A percentile compares a stretch with the other conserved stretches of the same genome.
These are phyloP conservation scores for Alsophila aescularia DNA, from an alignment of 2,888 invertebrate species.

Conservation along the genomic window DNA sequence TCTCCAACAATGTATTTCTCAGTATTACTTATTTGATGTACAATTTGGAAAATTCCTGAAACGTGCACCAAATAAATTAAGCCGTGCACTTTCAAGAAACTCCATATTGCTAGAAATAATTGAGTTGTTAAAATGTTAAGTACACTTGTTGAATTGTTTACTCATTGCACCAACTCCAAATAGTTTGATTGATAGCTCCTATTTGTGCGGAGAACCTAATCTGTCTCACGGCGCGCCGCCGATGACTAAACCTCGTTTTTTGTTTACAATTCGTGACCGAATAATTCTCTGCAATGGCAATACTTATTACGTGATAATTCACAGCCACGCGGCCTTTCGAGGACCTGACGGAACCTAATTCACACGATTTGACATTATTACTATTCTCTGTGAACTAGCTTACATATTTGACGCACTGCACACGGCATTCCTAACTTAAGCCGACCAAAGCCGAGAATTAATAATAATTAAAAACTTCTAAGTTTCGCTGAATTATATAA, in stretches of 20 bases:
- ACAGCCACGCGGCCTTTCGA: slow-evolving; percentile 39
- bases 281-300: slow-evolving; percentile 34
- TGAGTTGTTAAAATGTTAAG: no score
- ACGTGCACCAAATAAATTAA: no score
- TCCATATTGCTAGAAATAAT: no score
- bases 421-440: not conserved
- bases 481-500: slow-evolving; percentile 16
- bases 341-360: slow-evolving; percentile 40
- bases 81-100: no score
- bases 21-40: no score
- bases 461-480: slow-evolving; percentile 4
- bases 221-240: slow-evolving; percentile 24
- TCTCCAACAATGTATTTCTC: no score
- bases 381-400: slow-evolving; percentile 17
- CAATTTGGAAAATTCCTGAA: no score
- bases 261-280: slow-evolving; percentile 47
- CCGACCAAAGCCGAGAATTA: not conserved
- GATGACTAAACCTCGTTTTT: slow-evolving; percentile 34
- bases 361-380: slow-evolving; percentile 45
- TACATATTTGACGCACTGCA: slow-evolving; percentile 9
- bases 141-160: not conserved
- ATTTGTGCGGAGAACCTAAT: slow-evolving; percentile 4
- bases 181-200: slow-evolving; percentile 4
- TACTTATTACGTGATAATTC: slow-evolving; percentile 47
- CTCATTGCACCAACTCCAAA: not conserved